These are phyloP conservation scores for Daphoenositta chrysoptera DNA, from an alignment of 2,113 vertebrate genomes.

Conservation along the genomic window DNA sequence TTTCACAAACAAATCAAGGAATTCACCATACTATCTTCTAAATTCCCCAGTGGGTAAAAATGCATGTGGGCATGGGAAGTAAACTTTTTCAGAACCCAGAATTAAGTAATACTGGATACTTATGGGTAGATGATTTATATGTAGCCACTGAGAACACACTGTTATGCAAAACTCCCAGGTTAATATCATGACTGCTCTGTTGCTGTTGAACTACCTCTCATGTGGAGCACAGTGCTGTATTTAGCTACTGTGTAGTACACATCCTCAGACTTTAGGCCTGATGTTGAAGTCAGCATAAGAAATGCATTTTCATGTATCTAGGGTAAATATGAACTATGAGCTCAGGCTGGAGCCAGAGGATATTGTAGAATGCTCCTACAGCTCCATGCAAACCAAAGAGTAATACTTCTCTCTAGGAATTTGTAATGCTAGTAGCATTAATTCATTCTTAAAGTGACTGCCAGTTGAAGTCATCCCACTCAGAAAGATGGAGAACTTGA, in stretches of 20 bases:
- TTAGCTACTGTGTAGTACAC: background rate
- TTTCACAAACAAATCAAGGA: background rate
- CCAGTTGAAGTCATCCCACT: background rate
- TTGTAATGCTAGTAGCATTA: background rate
- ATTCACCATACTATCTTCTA: background rate
- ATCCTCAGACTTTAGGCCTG: background rate
- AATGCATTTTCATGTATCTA: background rate
- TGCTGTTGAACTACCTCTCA: background rate
- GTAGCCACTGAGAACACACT: background rate
- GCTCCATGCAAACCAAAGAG: background rate
- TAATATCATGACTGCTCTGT: rapidly evolving
- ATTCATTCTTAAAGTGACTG: background rate
- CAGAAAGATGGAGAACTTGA: background rate
- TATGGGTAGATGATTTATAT: background rate
- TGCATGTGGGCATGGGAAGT: rapidly evolving
- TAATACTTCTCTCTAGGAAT: background rate
- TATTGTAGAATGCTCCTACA: rapidly evolving
- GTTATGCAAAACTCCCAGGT: background rate
- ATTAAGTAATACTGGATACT: background rate
- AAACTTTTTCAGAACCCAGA: background rate
- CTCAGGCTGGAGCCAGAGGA: background rate
- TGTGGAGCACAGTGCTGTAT: background rate
- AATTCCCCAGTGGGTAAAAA: background rate
- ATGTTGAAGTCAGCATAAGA: background rate
- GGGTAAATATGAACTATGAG: background rate